Base-by-base conservation (phyloP, 2,888 invertebrate species). In the Melipona beecheii region DNA sequence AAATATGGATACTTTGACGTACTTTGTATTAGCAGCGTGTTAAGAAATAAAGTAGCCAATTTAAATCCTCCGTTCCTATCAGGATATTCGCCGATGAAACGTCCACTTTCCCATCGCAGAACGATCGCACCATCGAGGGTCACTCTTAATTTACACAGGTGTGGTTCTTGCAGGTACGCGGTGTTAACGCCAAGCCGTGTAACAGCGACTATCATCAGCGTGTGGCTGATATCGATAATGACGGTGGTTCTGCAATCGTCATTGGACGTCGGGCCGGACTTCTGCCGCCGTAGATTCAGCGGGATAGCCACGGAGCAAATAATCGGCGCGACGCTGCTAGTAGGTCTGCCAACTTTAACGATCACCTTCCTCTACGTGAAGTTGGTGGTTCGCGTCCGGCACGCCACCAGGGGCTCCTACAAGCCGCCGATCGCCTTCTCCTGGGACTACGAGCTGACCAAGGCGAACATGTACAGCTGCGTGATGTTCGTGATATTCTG, bases 381-480 rank as follows among this genome's bases (percentile, higher is more conserved):
- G 50, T 94, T 96, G 11, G 94, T 95, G 9, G 91, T 95, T 15
- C 94, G 94, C 36, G 95, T 97, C 0, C 95, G 95, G 36, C 94
- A 94, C 49, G 96, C 95, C 1, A 94, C 95, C 0, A 93, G 95
- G 50, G 95, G 96, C 1, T 95, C 95, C 70, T 97, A 96, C 94
- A 96, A 96, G 89, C 96, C 96, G 1, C 96, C 96, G 2, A 95
- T 95, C 19, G 95, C 95, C 27, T 96, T 96, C 92, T 95, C 95
- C 49, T 96, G 96, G 94, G 97, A 97, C 91, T 95, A 95, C 86
- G 95, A 96, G 2, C 95, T 96, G 17, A 95, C 96, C 88, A 95
- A 95, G 87, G 95, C 97, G 50, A 97, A 97, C 93, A 95, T 97
- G 87, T 95, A 95, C 87, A 96, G 97, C 89, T 97, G 96, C 91